Percentiles rank a stretch among this genome's conserved stretches.
Evolutionary conservation across 37 sponge, comb jelly and placozoan genomes (phyloP).

Genomic region (Amphimedon queenslandica): DNA sequence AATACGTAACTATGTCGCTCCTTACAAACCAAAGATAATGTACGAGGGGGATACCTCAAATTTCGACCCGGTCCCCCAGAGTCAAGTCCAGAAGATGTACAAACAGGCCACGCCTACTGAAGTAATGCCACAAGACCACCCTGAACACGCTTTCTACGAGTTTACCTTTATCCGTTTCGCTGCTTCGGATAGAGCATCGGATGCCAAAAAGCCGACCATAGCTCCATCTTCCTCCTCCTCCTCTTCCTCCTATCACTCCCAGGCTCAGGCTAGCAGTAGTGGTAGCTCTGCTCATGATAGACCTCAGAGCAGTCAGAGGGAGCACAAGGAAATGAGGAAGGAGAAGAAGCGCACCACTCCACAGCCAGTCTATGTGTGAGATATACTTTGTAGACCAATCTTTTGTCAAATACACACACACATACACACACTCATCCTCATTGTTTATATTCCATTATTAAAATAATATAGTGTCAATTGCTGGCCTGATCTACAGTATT

Average conservation of each 20-base stretch:
- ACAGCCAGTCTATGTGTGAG: constrained; percentile 73
- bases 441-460: no score
- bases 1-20: constrained; percentile 82
- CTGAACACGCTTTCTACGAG: constrained; percentile 91
- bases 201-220: constrained; percentile 26
- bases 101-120: neutral
- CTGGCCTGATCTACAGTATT: no score
- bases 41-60: constrained; percentile 86
- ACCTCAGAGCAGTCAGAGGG: constrained; percentile 5
- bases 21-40: constrained; percentile 82
- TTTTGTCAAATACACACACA: no score
- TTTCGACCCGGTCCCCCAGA: constrained; percentile 82
- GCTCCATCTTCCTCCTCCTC: constrained; percentile 18
- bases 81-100: constrained; percentile 42
- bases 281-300: neutral
- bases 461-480: no score
- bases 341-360: constrained; percentile 36
- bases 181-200: constrained; percentile 28
- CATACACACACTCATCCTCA: no score
- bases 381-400: no score
- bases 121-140: constrained; percentile 38
- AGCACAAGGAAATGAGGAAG: neutral
- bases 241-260: neutral
- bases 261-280: neutral
- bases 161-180: constrained; percentile 89